These are phyloP conservation scores for Aphis craccivora DNA, from an alignment of 1,140 invertebrate species.

Conservation along the genomic window DNA sequence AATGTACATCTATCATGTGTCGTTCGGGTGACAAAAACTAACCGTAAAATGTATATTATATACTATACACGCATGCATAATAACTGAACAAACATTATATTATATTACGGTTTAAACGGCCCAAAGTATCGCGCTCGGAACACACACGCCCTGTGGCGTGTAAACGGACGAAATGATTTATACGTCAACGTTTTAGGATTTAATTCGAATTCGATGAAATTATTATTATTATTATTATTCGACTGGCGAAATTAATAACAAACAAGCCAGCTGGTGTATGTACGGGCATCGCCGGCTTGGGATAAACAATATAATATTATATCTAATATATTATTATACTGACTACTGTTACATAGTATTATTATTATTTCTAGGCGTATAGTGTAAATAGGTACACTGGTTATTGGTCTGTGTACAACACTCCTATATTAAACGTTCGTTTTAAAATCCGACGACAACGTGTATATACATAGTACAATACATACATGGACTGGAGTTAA, in stretches of 20 bases:
- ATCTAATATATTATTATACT: neutral
- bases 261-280: neutral
- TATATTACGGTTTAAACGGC: neutral
- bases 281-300: too few species aligned
- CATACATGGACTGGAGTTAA: too few species aligned
- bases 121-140: neutral
- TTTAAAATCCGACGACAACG: neutral
- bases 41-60: neutral
- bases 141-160: neutral
- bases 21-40: neutral
- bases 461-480: neutral
- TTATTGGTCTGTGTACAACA: neutral
- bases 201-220: conserved; percentile 17
- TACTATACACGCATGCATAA: neutral
- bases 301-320: neutral
- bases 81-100: neutral
- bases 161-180: neutral
- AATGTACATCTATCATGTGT: neutral
- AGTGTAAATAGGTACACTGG: too few species aligned
- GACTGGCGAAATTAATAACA: neutral
- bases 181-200: neutral
- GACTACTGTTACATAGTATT: neutral
- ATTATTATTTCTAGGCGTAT: too few species aligned
- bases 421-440: neutral
- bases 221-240: neutral